A percentile compares a stretch with the other conserved stretches of the same genome.
These are phyloP conservation scores for Merops nubicus DNA, from an alignment of 2,113 vertebrate genomes.

Conservation along the genomic window DNA sequence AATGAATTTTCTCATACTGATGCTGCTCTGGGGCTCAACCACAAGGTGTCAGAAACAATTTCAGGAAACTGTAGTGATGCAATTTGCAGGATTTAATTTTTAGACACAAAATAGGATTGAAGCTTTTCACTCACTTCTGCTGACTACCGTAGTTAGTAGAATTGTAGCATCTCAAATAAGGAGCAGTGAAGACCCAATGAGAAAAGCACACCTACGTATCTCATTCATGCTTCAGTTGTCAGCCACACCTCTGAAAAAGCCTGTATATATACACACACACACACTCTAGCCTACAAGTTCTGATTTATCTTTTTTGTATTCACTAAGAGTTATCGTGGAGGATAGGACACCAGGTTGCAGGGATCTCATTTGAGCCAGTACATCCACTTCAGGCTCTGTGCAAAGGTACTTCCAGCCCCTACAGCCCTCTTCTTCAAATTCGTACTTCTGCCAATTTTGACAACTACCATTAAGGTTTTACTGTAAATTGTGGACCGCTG, in stretches of 20 bases:
- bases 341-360: background rate
- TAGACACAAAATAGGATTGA: background rate
- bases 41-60: slow-evolving; percentile 12
- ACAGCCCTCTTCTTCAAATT: background rate
- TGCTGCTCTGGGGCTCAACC: background rate
- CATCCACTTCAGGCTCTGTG: background rate
- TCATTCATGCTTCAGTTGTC: background rate
- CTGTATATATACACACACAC: no score
- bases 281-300: background rate
- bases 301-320: background rate
- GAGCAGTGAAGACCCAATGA: background rate
- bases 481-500: background rate
- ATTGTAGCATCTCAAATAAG: background rate
- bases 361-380: background rate
- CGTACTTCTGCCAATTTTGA: background rate
- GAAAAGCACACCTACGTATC: background rate
- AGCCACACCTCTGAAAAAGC: background rate
- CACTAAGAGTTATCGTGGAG: background rate
- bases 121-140: background rate
- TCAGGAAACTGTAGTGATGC: background rate
- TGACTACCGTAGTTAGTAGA: background rate
- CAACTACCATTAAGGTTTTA: background rate
- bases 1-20: background rate
- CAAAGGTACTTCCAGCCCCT: background rate
- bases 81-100: background rate